Base-by-base conservation (phyloP, 2,888 invertebrate species). In the Bombyx huttoni region DNA sequence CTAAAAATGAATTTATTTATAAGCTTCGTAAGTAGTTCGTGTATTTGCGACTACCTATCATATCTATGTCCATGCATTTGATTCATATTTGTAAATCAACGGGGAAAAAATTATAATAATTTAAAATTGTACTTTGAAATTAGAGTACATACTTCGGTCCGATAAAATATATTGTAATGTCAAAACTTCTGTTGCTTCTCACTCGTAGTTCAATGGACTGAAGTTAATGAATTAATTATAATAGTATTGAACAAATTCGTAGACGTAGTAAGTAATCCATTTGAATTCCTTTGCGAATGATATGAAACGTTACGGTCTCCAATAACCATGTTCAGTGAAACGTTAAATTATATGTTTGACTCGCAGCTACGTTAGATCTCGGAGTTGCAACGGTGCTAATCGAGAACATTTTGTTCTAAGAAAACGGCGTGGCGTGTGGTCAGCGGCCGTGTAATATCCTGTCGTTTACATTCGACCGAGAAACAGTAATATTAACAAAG, bases 261-360 rank as follows among this genome's bases (percentile, higher is more conserved):
- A 24, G 9, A 40, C 40, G 12, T 8, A 5, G 40, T n/a, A n/a
- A n/a, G 40, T 10, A n/a, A 49, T 45, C 49, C 13, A 13, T 50
- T 55, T 47, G 50, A 49, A 53, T 56, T 52, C 46, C 47, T 53
- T 49, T 48, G 52, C 49, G 49, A 58, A 53, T 61, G 48, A 45
- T 53, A 65, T 65, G 52, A 61, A 60, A 60, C 56, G 53, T 58
- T 62, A 48, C 48, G 53, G 34, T 47, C 34, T 5, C 34, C 24
- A 46, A 10, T 40, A 7, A 45, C 49, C 48, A 66, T 70, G 75
- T 65, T 68, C 72, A 75, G 63, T 76, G 66, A 56, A 60, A 65
- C 69, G 71, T 75, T 61, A 77, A 76, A 75, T 74, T 67, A 74
- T 72, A 66, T 61, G 62, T 74, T 75, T 65, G 69, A 64, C 60